A percentile compares a stretch with the other conserved stretches of the same genome.
Evolutionary conservation across 2,888 invertebrate genomes (phyloP).

Genomic region (Dicranocentrus wangi): DNA sequence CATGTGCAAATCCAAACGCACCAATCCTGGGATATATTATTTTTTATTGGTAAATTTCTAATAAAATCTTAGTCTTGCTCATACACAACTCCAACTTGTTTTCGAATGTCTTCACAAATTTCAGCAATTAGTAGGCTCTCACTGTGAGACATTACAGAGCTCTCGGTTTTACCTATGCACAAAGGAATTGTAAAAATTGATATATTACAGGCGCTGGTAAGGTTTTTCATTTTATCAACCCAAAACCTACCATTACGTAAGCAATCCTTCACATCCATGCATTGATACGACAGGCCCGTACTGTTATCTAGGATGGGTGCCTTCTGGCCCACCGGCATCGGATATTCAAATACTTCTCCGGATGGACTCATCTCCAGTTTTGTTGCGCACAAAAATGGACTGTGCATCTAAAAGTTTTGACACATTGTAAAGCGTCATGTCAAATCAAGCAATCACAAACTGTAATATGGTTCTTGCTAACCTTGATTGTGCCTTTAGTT

Average conservation of each 20-base stretch:
- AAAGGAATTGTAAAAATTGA: background rate
- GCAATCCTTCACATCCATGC: conserved; percentile 84
- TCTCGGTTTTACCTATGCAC: conserved; percentile 76
- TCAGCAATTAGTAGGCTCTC: conserved; percentile 83
- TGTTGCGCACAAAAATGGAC: conserved; percentile 76
- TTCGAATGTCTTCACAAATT: conserved; percentile 83
- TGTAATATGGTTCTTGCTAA: too few relatives aligned
- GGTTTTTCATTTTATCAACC: too few relatives aligned
- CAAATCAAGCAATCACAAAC: too few relatives aligned
- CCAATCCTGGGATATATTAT: too few relatives aligned
- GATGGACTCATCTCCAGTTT: conserved; percentile 78
- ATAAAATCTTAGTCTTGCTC: conserved; percentile 75
- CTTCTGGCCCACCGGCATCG: conserved; percentile 79
- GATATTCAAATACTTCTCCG: conserved; percentile 80
- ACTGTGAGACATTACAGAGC: conserved; percentile 81
- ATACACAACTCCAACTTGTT: conserved; percentile 81
- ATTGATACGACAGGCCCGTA: conserved; percentile 84
- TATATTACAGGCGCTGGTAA: too few relatives aligned
- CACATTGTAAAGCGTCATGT: background rate
- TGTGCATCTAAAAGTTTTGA: conserved; percentile 18
- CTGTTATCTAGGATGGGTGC: conserved; percentile 82
- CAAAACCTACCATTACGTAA: conserved; percentile 81
- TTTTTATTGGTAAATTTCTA: background rate
- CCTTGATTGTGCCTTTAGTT: conserved; percentile 80
- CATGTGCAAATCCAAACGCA: too few relatives aligned